A percentile compares a stretch with the other conserved stretches of the same genome.
Conservation (phyloP, 2,888 invertebrate genomes). For the Caenorhabditis sp. region DNA sequence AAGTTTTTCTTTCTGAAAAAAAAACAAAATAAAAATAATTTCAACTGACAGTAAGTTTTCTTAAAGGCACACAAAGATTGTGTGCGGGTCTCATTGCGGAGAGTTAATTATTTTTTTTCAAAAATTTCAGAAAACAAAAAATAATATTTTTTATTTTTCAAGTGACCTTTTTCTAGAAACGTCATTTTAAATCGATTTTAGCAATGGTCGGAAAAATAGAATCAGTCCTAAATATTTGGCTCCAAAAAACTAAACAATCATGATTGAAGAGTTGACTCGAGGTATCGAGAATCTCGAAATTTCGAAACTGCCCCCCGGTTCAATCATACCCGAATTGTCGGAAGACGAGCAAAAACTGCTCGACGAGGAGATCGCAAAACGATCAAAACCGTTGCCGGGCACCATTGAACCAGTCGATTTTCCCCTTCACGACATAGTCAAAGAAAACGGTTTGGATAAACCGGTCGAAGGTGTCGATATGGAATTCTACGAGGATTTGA, state of each 20-base stretch:
- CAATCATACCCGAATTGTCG: constrained; percentile 34
- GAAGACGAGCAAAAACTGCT: constrained; percentile 31
- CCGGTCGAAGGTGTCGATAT: constrained; percentile 38
- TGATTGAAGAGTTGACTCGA: neutral
- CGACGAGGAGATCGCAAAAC: constrained; percentile 36
- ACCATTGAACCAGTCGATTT: constrained; percentile 35
- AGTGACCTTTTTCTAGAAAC: neutral
- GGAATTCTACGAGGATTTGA: constrained; percentile 48
- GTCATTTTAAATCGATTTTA: neutral
- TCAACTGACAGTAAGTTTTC: too few relatives aligned
- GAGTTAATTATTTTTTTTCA: too few relatives aligned
- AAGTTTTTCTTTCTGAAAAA: too few relatives aligned
- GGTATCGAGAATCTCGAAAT: neutral
- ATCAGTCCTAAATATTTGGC: neutral
- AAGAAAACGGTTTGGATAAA: constrained; percentile 28
- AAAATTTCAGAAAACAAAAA: too few relatives aligned
- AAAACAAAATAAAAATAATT: too few relatives aligned
- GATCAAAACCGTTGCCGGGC: constrained; percentile 11
- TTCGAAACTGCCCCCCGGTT: neutral
- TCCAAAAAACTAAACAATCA: neutral
- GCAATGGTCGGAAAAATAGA: neutral
- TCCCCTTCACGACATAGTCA: constrained; percentile 47
- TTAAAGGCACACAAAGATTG: too few relatives aligned
- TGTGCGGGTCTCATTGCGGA: too few relatives aligned
- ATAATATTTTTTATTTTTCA: too few relatives aligned